Conservation (phyloP, 2,113 vertebrate genomes). For the Arenaria interpres region DNA sequence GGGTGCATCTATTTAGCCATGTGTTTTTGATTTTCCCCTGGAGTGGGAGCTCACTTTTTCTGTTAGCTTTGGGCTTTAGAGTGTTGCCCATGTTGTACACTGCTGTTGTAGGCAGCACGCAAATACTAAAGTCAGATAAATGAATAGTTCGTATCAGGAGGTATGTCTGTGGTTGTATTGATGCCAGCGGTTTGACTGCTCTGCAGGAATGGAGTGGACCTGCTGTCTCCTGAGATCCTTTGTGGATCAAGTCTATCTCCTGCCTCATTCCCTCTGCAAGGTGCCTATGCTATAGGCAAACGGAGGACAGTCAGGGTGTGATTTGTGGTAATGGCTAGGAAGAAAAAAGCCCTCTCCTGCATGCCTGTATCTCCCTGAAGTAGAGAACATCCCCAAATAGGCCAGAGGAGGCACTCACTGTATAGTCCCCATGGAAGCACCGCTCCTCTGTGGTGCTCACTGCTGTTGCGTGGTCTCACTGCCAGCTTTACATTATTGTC, state of each 20-base stretch:
- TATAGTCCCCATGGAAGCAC: rapidly evolving
- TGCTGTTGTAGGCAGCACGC: not conserved
- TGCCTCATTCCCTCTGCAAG: not conserved
- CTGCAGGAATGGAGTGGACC: not conserved
- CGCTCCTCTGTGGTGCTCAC: not conserved
- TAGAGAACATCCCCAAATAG: not conserved
- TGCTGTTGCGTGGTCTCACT: not conserved
- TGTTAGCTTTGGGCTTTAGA: not conserved
- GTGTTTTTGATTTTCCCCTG: not conserved
- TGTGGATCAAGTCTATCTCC: not conserved
- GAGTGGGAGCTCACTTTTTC: not conserved
- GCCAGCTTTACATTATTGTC: not conserved
- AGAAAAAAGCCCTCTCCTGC: not conserved
- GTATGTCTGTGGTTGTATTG: not conserved
- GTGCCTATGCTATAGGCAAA: not conserved
- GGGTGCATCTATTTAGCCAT: not conserved
- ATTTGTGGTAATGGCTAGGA: not conserved
- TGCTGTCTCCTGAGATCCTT: not conserved
- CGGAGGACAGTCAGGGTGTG: not conserved
- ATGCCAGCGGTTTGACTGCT: not conserved
- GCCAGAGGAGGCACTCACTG: not conserved
- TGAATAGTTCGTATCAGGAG: not conserved
- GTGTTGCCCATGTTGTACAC: not conserved
- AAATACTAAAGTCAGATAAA: not conserved
- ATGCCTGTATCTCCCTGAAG: not conserved